Percentiles rank a stretch among this genome's conserved stretches.
phyloP scores from a whole-genome alignment of 2,797 vertebrate species.

The Australoheros facetus region DNA sequence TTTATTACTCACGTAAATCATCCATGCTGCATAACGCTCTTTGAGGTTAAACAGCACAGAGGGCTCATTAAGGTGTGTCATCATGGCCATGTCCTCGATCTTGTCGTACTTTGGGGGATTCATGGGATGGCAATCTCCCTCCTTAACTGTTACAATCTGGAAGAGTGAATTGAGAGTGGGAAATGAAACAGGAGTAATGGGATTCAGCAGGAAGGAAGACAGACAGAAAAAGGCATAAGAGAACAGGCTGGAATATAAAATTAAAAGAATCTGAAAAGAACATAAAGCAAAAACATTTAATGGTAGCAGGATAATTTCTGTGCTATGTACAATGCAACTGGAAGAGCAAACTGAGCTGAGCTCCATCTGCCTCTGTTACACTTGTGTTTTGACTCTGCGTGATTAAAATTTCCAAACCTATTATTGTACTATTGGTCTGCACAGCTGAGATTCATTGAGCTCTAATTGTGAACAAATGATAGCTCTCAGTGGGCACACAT shows the following conservation, averaged over 20 bases:
- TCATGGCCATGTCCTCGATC: slow-evolving; percentile 89
- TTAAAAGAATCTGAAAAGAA: neutral
- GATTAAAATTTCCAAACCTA: neutral
- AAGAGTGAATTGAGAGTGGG: neutral
- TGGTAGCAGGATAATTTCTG: neutral
- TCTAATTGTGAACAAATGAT: neutral
- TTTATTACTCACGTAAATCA: slow-evolving; percentile 86
- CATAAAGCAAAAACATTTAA: neutral
- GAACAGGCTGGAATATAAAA: neutral
- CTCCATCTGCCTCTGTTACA: neutral
- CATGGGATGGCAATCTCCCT: slow-evolving; percentile 85
- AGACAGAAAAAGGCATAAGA: too few species aligned
- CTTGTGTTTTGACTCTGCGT: neutral
- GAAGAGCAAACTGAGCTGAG: neutral
- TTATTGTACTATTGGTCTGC: neutral
- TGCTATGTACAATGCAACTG: neutral
- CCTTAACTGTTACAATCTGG: slow-evolving; percentile 77
- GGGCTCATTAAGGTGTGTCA: slow-evolving; percentile 87
- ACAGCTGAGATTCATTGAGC: neutral
- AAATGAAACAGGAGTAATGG: fast-evolving
- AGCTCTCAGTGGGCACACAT: neutral
- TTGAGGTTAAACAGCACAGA: slow-evolving; percentile 90
- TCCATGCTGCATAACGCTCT: slow-evolving; percentile 88
- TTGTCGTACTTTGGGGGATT: slow-evolving; percentile 90
- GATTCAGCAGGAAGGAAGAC: neutral